Percentiles rank a stretch among this genome's conserved stretches.
phyloP scores from a whole-genome alignment of 2,888 invertebrate species.

The Drosophila putrida region DNA sequence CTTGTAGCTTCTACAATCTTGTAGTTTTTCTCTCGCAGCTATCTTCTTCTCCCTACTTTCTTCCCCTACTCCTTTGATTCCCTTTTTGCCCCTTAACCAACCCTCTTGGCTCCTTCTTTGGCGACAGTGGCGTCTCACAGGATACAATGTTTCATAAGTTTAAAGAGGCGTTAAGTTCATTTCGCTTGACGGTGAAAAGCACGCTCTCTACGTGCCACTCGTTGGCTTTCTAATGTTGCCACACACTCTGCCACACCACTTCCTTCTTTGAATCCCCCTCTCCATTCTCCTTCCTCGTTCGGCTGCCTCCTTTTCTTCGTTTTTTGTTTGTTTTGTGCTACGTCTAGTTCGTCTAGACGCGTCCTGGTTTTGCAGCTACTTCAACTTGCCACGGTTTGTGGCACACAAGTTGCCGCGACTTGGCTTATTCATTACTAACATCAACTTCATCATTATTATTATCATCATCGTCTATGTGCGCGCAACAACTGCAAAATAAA shows the following conservation, averaged over 20 bases:
- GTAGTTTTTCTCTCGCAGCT: too few species aligned
- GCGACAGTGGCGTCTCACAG: conserved; percentile 35
- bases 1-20: not conserved
- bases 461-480: conserved; percentile 2
- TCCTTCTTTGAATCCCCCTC: not conserved
- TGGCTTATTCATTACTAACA: conserved; percentile 68
- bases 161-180: conserved; percentile 80
- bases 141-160: conserved; percentile 72
- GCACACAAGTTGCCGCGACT: conserved; percentile 38
- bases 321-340: conserved; percentile 69
- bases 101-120: conserved; percentile 13
- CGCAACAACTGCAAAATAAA: conserved; percentile 51
- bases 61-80: not conserved
- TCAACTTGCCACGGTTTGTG: conserved; percentile 15
- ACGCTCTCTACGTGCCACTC: not conserved
- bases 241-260: not conserved
- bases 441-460: conserved; percentile 35
- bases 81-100: too few species aligned
- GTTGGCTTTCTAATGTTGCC: conserved; percentile 32
- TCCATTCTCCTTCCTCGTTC: not conserved
- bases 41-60: too few species aligned
- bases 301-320: conserved; percentile 33
- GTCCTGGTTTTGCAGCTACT: conserved; percentile 11
- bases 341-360: conserved; percentile 43
- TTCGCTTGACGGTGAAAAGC: conserved; percentile 43